Evolutionary conservation across 1,140 invertebrate species (phyloP).

Genomic region (Phocides pigmalion): DNA sequence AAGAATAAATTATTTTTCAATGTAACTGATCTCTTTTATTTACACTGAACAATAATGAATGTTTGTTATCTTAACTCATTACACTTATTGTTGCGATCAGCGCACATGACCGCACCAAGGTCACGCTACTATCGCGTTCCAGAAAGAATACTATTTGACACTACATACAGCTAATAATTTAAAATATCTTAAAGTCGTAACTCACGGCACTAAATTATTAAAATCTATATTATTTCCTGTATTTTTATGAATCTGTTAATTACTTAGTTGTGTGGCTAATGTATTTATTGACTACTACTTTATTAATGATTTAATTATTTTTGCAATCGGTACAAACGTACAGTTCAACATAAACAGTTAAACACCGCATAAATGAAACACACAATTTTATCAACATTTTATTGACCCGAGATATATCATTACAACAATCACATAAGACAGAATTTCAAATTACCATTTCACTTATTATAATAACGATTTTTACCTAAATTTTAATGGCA

Average conservation of each 20-base stretch:
- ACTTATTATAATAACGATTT: not conserved
- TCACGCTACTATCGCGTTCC: not conserved
- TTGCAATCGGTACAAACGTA: not conserved
- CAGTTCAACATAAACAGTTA: not conserved
- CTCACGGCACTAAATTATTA: no score
- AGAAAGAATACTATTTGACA: no score
- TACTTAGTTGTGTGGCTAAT: no score
- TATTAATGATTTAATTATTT: not conserved
- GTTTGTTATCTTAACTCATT: not conserved
- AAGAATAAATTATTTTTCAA: conserved; percentile 84
- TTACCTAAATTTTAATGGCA: not conserved
- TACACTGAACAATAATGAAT: conserved; percentile 34
- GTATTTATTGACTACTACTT: no score
- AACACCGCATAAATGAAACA: conserved; percentile 39
- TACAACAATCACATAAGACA: not conserved
- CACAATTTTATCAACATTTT: conserved; percentile 34
- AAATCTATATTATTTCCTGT: no score
- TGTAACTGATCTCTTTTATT: conserved; percentile 68
- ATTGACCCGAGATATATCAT: not conserved
- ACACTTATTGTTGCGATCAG: not conserved
- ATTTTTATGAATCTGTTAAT: not conserved
- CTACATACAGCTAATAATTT: no score
- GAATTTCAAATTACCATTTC: not conserved
- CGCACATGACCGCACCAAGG: not conserved
- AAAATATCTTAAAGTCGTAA: no score